phyloP scores from a whole-genome alignment of 2,888 invertebrate genomes.

The Azorinus chamasolen region DNA sequence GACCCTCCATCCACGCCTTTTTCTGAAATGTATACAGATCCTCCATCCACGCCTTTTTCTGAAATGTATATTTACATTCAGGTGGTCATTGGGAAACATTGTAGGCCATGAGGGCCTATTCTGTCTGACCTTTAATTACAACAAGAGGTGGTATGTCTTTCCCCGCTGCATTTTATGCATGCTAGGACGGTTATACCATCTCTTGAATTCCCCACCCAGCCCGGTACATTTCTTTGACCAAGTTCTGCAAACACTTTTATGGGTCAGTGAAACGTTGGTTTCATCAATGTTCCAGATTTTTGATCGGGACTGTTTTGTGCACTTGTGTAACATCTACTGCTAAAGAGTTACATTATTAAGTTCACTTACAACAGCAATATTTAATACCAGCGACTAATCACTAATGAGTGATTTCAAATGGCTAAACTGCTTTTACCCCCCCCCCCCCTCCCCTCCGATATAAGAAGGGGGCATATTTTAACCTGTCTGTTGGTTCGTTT shows the following conservation, averaged over 20 bases:
- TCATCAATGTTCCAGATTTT: constrained; percentile 27
- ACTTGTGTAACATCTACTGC: no score
- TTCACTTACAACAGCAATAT: no score
- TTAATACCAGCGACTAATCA: no score
- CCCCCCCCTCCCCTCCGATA: no score
- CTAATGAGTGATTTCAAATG: no score
- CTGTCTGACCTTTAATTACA: constrained; percentile 56
- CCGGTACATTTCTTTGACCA: constrained; percentile 36
- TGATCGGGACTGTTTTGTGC: no score
- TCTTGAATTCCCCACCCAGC: constrained; percentile 47
- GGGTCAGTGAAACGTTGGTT: constrained; percentile 24
- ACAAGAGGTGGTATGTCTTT: constrained; percentile 50
- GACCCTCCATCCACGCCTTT: constrained; percentile 44
- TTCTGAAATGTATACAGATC: constrained; percentile 26
- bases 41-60: constrained; percentile 44
- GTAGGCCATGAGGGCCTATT: constrained; percentile 16
- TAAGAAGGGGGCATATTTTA: no score
- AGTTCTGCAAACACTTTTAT: background rate
- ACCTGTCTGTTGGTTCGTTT: no score
- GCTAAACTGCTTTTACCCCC: no score
- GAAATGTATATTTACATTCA: constrained; percentile 26
- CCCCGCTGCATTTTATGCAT: constrained; percentile 63
- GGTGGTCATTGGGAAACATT: constrained; percentile 8
- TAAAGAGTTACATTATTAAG: no score
- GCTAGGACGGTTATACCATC: constrained; percentile 56